Evolutionary conservation across 2,888 invertebrate species (phyloP), one percentile per base, ranked within the genome.

Genomic region (Acrobasis repandana): DNA sequence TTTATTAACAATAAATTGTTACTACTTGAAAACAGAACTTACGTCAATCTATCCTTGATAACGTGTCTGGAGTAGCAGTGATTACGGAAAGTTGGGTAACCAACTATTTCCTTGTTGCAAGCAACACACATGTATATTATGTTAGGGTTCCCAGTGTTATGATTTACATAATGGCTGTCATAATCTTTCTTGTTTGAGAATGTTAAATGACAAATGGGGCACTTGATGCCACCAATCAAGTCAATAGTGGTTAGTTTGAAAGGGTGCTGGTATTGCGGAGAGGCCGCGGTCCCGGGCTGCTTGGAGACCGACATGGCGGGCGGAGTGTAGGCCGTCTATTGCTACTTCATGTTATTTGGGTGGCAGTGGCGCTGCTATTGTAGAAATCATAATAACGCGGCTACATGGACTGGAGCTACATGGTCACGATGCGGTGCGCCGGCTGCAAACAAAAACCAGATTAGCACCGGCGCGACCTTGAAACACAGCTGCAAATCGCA

Each of bases 11-110:
- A n/a, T n/a, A n/a, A n/a, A n/a, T n/a, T n/a, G n/a, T n/a, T n/a
- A n/a, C n/a, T n/a, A n/a, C n/a, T n/a, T n/a, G 28, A 28, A 28
- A 28, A 4, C 28, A 28, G 28, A 28, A 28, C 28, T 88, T 71
- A 94, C 94, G 88, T 92, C 74, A 90, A 93, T 80, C 91, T 87
- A 60, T 93, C 88, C 74, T 93, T 94, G 18, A 88, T 88, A 49
- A 93, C 92, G 75, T 94, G 94, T 11, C 82, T 80, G 56, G 76
- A 76, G 75, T 94, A 94, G 79, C 94, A 94, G 78, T 94, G 94
- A 34, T 93, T 93, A 60, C 94, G 86, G 80, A 94, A 94, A 61
- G 92, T 93, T 2, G 92, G 88, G 75, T 94, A 94, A 60, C 90
- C 90, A 43, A 85, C 80, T 64, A 93, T 87, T 64, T 93, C 90